Conservation (phyloP, 2,113 vertebrate species). For the Burhinus bistriatus region DNA sequence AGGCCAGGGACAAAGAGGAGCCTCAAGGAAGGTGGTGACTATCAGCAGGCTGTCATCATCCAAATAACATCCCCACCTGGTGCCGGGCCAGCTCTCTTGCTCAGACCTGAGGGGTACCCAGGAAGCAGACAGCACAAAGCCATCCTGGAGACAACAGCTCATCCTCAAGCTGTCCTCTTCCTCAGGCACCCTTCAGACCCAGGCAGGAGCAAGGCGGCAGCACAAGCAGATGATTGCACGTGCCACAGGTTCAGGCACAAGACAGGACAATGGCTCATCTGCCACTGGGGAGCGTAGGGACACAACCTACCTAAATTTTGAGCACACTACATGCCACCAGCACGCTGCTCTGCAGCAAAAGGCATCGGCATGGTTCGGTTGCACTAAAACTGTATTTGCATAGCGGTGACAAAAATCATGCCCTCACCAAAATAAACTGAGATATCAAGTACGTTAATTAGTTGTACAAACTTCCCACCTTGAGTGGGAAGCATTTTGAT, state of each 20-base stretch:
- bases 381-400: background rate
- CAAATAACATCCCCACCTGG: background rate
- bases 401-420: rapidly evolving
- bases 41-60: background rate
- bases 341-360: background rate
- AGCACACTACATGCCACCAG: background rate
- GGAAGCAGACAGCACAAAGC: background rate
- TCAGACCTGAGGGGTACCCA: background rate
- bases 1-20: background rate
- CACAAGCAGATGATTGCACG: rapidly evolving
- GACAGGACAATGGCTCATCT: background rate
- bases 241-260: background rate
- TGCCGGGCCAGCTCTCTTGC: background rate
- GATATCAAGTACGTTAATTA: background rate
- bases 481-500: background rate
- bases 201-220: background rate
- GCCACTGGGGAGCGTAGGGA: background rate
- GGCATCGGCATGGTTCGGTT: background rate
- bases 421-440: background rate
- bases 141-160: background rate
- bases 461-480: background rate
- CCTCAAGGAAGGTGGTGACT: background rate
- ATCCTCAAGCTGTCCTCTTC: background rate
- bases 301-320: background rate
- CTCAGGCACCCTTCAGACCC: background rate